Evolutionary conservation across 2,888 invertebrate species (phyloP), one percentile per base, ranked within the genome.

Genomic region (Drosophila kuntzei): DNA sequence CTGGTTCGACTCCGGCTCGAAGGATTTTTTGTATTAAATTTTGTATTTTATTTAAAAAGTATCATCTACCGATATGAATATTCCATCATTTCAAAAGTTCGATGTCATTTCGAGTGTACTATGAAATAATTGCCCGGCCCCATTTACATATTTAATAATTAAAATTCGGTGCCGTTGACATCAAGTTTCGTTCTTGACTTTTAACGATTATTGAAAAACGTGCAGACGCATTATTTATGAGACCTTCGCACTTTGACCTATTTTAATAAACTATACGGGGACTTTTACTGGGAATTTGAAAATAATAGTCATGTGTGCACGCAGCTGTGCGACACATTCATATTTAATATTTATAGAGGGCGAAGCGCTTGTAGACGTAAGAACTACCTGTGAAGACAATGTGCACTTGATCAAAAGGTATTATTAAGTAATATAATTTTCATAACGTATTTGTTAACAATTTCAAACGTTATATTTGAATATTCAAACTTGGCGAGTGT

Each of bases 1-100:
- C 66, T 68, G 62, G 71, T 76, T 77, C 70, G 59, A 76, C 69
- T 76, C 74, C 65, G 61, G 62, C 57, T 80, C 65, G 77, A 76
- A 76, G 67, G 67, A 77, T 54, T 43, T 7, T 36, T 49, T 61
- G 22, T 58, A 47, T 25, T 55, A 37, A n/a, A 20, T 3, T 39
- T 55, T 14, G 8, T 9, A n/a, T 29, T 18, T 18, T 20, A 11
- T 39, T 39, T 5, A 37, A 37, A 14, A n/a, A 14, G 9, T 9
- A 37, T 25, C 4, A 5, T 32, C 5, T 29, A 29, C 29, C 2
- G 8, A 9, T 29, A 9, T 29, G 9, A 29, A 29, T 9, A 9
- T 25, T 25, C 25, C 6, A 22, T 22, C 22, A 22, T 22, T 3
- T 22, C 22, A 22, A 22, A 22, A 22, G 0, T 8, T 8, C 12